These are phyloP conservation scores for Accipiter virgatus DNA, from an alignment of 2,113 vertebrate genomes.

Conservation along the genomic window DNA sequence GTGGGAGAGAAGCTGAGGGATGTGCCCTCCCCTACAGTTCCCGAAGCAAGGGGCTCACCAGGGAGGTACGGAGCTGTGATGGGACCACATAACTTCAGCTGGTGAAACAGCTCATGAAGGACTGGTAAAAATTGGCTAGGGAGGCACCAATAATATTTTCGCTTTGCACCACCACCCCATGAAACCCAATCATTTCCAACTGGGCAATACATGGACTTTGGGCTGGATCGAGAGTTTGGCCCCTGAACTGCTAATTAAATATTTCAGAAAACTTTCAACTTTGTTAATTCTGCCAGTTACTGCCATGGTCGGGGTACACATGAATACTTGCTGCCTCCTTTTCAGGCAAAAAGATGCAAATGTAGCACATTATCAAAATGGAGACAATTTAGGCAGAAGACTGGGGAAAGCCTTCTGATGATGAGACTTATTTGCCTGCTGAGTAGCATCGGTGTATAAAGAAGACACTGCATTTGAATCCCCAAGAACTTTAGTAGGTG, in stretches of 20 bases:
- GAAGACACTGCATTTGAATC: neutral
- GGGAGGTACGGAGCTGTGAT: neutral
- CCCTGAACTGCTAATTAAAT: neutral
- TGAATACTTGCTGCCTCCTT: neutral
- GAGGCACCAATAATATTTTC: neutral
- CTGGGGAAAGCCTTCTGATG: neutral
- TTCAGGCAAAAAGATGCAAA: neutral
- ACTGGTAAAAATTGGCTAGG: neutral
- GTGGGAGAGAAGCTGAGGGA: neutral
- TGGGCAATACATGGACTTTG: neutral
- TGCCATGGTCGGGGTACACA: neutral
- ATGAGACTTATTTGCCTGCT: neutral
- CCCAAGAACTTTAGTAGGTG: neutral
- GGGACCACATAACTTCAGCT: neutral
- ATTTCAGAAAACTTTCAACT: neutral
- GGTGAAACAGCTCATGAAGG: neutral
- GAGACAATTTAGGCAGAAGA: neutral
- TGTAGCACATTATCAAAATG: neutral
- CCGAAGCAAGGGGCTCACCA: neutral
- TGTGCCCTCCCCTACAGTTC: neutral
- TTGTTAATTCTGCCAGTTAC: neutral
- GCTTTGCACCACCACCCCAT: neutral
- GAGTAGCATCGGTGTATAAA: neutral
- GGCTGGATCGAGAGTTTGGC: neutral
- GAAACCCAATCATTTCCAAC: neutral